Evolutionary conservation across 2,113 vertebrate species (phyloP), one percentile per base, ranked within the genome.

Genomic region (Hiodon tergisus): DNA sequence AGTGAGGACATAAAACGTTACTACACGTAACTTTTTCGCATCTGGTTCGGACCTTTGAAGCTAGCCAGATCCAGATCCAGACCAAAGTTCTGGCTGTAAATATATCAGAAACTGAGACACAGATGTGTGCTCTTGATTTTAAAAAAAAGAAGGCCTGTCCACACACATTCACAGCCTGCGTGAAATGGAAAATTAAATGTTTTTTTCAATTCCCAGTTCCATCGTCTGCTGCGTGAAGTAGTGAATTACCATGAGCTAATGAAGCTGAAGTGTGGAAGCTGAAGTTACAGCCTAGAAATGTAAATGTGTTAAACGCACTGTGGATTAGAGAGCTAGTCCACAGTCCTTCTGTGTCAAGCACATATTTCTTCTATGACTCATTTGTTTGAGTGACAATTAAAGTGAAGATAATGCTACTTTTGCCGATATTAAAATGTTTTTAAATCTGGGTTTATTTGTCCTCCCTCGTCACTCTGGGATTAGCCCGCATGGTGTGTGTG

Each of bases 401-500:
- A 91, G 87, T 73, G 61, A 89, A 90, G 90, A 80, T 90, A 91
- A 92, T 89, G 87, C 91, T 91, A 92, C 88, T 85, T 91, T 94
- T 92, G 86, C 87, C 88, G 86, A 91, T 89, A 90, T 92, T 93
- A 88, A 89, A 74, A 90, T 91, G 87, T 90, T 92, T 92, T 88
- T 91, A 90, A 31, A 31, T 75, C 65, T 90, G 89, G 89, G 86
- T 90, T 88, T 90, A 87, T 89, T 90, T 88, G 83, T 87, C 90
- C 86, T 74, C 53, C 60, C n/a, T 78, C 71, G 86, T 91, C 84
- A 84, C 85, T 85, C 85, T 88, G 90, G 91, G 94, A 95, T 92
- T 93, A 94, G 90, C 88, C 87, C 92, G 90, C 92, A 89, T 92
- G 90, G 90, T 87, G 88, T 89, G 90, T 91, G 11, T 89, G 89